Evolutionary conservation across 1,140 invertebrate species (phyloP).

Genomic region (Riptortus pedestris): DNA sequence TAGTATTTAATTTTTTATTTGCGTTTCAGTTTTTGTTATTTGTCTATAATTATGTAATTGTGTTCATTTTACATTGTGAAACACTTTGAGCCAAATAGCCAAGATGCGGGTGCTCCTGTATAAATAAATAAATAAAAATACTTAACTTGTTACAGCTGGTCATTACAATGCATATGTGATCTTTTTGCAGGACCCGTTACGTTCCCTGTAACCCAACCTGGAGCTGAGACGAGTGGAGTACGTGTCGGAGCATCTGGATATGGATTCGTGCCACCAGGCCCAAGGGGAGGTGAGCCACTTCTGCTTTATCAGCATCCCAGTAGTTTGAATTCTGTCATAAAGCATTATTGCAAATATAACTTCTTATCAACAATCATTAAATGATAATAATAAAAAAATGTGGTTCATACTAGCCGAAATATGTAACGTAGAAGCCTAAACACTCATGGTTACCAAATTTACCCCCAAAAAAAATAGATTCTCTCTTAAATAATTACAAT

Average conservation of each 20-base stretch:
- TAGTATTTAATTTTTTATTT: background rate
- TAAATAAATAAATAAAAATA: background rate
- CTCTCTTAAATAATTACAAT: no score
- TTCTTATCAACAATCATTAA: background rate
- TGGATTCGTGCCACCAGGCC: conserved; percentile 58
- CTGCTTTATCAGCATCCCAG: background rate
- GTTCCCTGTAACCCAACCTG: conserved; percentile 48
- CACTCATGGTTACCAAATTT: background rate
- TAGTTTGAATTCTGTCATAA: background rate
- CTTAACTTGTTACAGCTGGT: background rate
- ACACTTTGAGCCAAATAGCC: no score
- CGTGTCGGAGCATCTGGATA: conserved; percentile 59
- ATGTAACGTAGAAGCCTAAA: background rate
- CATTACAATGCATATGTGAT: background rate
- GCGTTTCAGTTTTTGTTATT: no score
- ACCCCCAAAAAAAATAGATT: no score
- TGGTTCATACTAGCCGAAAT: background rate
- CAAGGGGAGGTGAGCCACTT: conserved; percentile 30
- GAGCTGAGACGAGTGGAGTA: conserved; percentile 56
- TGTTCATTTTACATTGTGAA: no score
- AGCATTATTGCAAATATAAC: background rate
- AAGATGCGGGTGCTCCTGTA: no score
- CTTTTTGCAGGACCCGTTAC: conserved; percentile 49
- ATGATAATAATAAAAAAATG: background rate
- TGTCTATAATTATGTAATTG: no score